Base-by-base conservation (phyloP, 2,797 vertebrate genomes). In the Cuniculus paca region DNA sequence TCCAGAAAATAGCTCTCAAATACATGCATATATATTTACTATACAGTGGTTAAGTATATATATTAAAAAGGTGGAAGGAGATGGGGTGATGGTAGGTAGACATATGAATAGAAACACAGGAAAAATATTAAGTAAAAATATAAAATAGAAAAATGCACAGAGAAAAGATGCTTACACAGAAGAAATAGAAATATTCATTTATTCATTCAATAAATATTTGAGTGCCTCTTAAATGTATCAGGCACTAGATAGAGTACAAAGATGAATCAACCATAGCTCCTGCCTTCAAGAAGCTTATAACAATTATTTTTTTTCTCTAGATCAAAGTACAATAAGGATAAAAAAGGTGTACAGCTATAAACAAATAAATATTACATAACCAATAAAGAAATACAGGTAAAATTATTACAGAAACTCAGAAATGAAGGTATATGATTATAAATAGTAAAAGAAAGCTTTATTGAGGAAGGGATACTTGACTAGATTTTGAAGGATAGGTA, bases 131-230 rank as follows among this genome's bases (percentile, higher is more conserved):
- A 61, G 17, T 80, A 77, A 31, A 77, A 77, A 50, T 48, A 50
- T 10, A 50, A 48, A 50, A 77, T 3, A 77, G 20, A 74, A 91
- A 94, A 75, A 48, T 91, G 4, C 12, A 80, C 14, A 84, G 9
- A 61, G 19, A 75, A 48, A 81, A 78, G 24, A 75, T 39, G 81
- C 4, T 74, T 36, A 95, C 8, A 83, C 31, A 85, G 48, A 84
- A 95, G 7, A 31, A 75, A 87, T 8, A 58, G 75, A 91, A 90
- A 84, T 42, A 82, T 48, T 68, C 12, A 88, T 97, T 95, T 95
- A 95, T 89, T 95, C 11, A 95, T 90, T 87, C 48, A 96, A 77
- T 81, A 92, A 77, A 52, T 88, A 92, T 58, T 90, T 56, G 28
- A 81, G 65, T 82, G 42, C 42, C 78, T 82, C 60, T 94, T 85